Base-by-base conservation (phyloP, 1,140 invertebrate species). In the Oppia nitens region DNA sequence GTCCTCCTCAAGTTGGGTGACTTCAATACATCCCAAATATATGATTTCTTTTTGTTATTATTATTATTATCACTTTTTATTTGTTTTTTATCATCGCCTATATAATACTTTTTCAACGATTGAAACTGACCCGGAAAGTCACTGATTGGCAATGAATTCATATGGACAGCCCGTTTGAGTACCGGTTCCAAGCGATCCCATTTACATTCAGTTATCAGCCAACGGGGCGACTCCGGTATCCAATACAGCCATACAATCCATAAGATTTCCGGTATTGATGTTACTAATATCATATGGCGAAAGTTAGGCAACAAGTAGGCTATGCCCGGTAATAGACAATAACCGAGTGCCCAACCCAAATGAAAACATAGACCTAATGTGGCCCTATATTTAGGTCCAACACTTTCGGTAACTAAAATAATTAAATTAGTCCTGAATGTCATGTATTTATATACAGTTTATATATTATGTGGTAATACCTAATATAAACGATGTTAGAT, bases 161-260 rank as follows among this genome's bases (percentile, higher is more conserved):
- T 25, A 6, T 58, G n/a, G 9, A 53, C 54, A 2, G 32, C 58
- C n/a, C n/a, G n/a, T n/a, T n/a, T n/a, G n/a, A n/a, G n/a, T n/a
- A n/a, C n/a, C n/a, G n/a, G n/a, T n/a, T n/a, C n/a, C n/a, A n/a
- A n/a, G n/a, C n/a, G n/a, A n/a, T n/a, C n/a, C n/a, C n/a, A n/a
- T n/a, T n/a, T n/a, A n/a, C n/a, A n/a, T n/a, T n/a, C n/a, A n/a
- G 61, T 53, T 17, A 62, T 21, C 25, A 57, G 53, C 61, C 61
- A 62, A 29, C 60, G 24, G n/a, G 57, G 63, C n/a, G 61, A 62
- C 50, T 62, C 61, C 4, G 60, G 52, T 4, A 62, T 51, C 4
- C 14, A 56, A 9, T 45, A 51, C 24, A 52, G 27, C 49, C 59
- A 55, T 25, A 63, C 20, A 17, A 47, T 12, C 25, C 20, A 57